phyloP scores from a whole-genome alignment of 2,797 vertebrate species.

The Babyrousa celebensis region DNA sequence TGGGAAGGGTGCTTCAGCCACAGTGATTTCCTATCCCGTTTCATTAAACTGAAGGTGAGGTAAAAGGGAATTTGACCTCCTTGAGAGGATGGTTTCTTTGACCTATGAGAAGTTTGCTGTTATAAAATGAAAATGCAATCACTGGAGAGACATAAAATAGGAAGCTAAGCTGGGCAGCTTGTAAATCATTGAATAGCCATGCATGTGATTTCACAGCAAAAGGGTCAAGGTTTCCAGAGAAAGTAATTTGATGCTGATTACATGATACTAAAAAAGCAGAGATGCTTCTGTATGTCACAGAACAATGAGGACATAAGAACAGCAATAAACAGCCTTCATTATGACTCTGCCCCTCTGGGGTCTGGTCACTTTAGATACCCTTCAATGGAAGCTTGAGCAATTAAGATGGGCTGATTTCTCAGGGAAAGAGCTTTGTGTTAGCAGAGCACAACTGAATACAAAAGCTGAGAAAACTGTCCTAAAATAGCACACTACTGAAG shows the following conservation, averaged over 20 bases:
- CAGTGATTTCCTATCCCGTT: slow-evolving; percentile 4
- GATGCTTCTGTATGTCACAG: slow-evolving; percentile 60
- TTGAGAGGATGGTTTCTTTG: slow-evolving; percentile 53
- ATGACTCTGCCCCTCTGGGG: slow-evolving; percentile 44
- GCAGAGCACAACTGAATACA: slow-evolving; percentile 23
- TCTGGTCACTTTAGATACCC: slow-evolving; percentile 72
- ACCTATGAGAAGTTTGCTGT: slow-evolving; percentile 56
- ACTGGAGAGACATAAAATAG: not conserved
- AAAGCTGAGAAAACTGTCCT: slow-evolving; percentile 55
- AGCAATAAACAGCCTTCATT: slow-evolving; percentile 69
- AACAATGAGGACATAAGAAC: slow-evolving; percentile 64
- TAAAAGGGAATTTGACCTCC: slow-evolving; percentile 59
- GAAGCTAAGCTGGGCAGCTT: not conserved
- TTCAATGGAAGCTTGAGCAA: slow-evolving; percentile 64
- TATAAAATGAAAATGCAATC: slow-evolving; percentile 66
- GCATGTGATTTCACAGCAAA: slow-evolving; percentile 55
- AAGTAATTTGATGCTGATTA: slow-evolving; percentile 63
- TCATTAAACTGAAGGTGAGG: slow-evolving; percentile 52
- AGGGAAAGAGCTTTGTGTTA: slow-evolving; percentile 71
- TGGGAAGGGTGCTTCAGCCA: not conserved
- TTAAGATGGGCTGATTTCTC: slow-evolving; percentile 71
- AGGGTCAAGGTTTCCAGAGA: slow-evolving; percentile 50
- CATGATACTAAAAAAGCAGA: slow-evolving; percentile 52
- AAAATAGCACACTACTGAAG: slow-evolving; percentile 40
- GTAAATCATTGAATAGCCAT: slow-evolving; percentile 48